A percentile compares a stretch with the other conserved stretches of the same genome.
These are phyloP conservation scores for Notothenia rossii DNA, from an alignment of 2,113 vertebrate genomes.

Conservation along the genomic window DNA sequence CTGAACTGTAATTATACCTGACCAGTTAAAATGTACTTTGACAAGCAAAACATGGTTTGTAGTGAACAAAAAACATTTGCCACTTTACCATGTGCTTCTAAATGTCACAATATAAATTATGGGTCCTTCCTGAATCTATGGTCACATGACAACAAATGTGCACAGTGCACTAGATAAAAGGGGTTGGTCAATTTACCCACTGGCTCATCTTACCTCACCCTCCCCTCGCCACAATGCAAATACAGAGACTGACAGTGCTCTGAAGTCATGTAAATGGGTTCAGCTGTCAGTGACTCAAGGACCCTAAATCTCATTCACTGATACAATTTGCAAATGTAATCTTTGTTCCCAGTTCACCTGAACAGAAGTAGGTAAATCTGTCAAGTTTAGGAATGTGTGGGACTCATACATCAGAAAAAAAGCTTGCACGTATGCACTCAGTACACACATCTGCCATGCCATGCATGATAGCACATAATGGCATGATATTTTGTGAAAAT, in stretches of 20 bases:
- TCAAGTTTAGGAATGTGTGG: conserved; percentile 28
- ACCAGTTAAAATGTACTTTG: too few relatives aligned
- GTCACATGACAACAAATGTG: too few relatives aligned
- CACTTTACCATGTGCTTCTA: too few relatives aligned
- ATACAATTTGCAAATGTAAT: conserved; percentile 9
- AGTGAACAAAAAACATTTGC: too few relatives aligned
- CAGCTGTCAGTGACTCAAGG: background rate
- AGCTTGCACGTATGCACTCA: conserved; percentile 1
- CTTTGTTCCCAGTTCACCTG: conserved; percentile 3
- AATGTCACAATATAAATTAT: too few relatives aligned
- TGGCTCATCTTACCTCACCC: too few relatives aligned
- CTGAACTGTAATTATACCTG: too few relatives aligned
- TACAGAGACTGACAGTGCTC: background rate
- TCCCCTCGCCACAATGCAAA: background rate
- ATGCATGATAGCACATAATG: background rate
- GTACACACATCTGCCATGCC: background rate
- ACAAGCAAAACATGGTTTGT: too few relatives aligned
- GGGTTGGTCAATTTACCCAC: too few relatives aligned
- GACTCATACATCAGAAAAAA: conserved; percentile 9
- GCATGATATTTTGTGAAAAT: background rate
- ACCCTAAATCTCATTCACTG: conserved; percentile 17
- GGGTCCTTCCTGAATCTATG: too few relatives aligned
- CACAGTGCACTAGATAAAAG: too few relatives aligned
- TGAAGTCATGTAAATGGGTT: conserved; percentile 13
- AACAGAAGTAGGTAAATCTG: conserved; percentile 13